Base-by-base conservation (phyloP, 2,113 vertebrate species). In the Dicrurus megarhynchus region DNA sequence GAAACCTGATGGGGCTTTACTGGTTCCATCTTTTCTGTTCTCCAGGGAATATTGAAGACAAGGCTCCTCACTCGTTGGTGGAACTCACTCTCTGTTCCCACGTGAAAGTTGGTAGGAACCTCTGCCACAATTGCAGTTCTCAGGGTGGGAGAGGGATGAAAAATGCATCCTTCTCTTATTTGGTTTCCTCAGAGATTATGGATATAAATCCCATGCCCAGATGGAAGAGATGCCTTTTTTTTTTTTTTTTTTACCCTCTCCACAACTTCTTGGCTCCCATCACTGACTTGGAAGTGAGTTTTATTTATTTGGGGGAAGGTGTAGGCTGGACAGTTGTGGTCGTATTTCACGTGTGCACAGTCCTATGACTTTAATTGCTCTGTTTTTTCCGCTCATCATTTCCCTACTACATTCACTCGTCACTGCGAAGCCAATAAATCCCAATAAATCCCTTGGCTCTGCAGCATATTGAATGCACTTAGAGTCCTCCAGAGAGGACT, bases 101-200 rank as follows among this genome's bases (percentile, higher is more conserved):
- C 11, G 60, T 86, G 93, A 97, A 96, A 96, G 63, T 4, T 71
- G 69, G 88, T 13, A 94, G 59, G 83, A 86, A 56, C 71, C 27
- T 90, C 93, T 27, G 52, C 93, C 93, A 86, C 75, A 96, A 94
- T 80, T 94, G 70, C 82, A 83, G 82, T 53, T 94, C 84, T 80
- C 55, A 88, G 63, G 60, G 44, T 1, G 35, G 71, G 75, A 85
- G 59, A 55, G 84, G 71, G 63, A 88, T 75, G 85, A 97, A 95
- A 95, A 96, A 94, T 83, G 39, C 52, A 64, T 90, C 95, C 64
- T 74, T 84, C 33, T 88, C 83, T 84, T 90, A 47, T 33, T 90
- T 67, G 55, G 82, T 90, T 95, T 90, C 92, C 92, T 92, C 68
- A 30, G 92, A 97, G 90, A 93, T 96, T 86, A 90, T 32, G 76